Conservation (phyloP, 2,888 invertebrate species). For the Andricus curvator region DNA sequence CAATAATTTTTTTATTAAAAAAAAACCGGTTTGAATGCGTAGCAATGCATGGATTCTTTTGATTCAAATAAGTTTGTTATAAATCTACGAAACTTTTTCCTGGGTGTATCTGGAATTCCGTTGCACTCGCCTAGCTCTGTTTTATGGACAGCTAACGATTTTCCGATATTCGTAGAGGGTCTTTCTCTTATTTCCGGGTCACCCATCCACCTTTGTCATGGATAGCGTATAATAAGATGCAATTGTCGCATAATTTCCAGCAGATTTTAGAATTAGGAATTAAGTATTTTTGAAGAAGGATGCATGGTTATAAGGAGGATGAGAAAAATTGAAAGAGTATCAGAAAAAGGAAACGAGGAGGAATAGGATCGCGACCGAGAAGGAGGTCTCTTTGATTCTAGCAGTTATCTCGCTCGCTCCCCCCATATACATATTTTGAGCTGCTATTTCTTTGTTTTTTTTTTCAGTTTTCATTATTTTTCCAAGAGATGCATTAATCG, state of each 20-base stretch:
- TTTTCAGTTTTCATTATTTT: neutral
- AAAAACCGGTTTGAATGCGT: too few species aligned
- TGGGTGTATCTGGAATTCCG: neutral
- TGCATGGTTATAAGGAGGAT: neutral
- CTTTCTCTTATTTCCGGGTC: constrained; percentile 54
- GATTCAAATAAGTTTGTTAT: too few species aligned
- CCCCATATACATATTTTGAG: constrained; percentile 44
- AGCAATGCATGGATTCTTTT: too few species aligned
- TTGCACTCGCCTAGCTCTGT: neutral
- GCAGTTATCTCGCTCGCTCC: constrained; percentile 51
- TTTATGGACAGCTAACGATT: neutral
- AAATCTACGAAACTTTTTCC: too few species aligned
- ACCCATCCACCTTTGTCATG: constrained; percentile 38
- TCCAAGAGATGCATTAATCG: neutral
- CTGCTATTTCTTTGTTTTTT: constrained; percentile 14
- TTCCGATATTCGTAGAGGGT: constrained; percentile 1
- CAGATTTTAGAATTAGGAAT: neutral
- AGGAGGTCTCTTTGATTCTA: constrained; percentile 48
- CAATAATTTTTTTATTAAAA: too few species aligned
- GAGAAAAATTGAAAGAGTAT: neutral
- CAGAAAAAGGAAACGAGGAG: neutral
- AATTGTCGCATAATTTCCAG: constrained; percentile 3
- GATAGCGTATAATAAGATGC: neutral
- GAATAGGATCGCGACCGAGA: constrained; percentile 2
- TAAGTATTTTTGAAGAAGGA: neutral